These are phyloP conservation scores for Poeciliopsis paucimaculata DNA, from an alignment of 2,797 vertebrate genomes.

Conservation along the genomic window DNA sequence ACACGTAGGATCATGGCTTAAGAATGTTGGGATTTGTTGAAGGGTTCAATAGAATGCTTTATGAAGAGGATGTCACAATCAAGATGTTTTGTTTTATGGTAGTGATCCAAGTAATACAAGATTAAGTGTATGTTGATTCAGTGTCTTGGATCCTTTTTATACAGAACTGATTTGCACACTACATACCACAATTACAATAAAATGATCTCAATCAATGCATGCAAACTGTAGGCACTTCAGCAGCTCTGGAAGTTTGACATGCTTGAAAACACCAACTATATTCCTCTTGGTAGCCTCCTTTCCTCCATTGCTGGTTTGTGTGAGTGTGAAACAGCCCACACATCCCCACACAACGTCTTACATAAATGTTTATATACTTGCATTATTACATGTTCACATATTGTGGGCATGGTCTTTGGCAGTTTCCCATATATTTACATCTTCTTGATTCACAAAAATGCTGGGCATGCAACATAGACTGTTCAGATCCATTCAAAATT, in stretches of 20 bases:
- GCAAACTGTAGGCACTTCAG: neutral
- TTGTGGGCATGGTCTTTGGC: neutral
- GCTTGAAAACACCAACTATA: neutral
- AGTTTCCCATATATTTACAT: neutral
- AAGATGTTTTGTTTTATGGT: neutral
- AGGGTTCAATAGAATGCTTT: slow-evolving; percentile 1
- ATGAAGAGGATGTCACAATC: neutral
- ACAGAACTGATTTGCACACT: neutral
- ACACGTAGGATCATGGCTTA: neutral
- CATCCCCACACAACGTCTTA: neutral
- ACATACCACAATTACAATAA: neutral
- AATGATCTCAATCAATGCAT: neutral
- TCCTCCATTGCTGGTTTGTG: neutral
- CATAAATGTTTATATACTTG: neutral
- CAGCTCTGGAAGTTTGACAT: neutral
- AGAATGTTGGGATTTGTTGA: neutral
- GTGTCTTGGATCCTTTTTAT: neutral
- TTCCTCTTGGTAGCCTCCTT: neutral
- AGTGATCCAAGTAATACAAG: neutral
- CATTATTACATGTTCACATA: neutral
- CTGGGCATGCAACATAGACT: neutral
- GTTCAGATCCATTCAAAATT: neutral
- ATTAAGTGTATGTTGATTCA: neutral
- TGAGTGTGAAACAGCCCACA: neutral
- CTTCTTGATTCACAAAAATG: neutral